phyloP scores from a whole-genome alignment of 2,113 vertebrate species.

The Lathamus discolor region DNA sequence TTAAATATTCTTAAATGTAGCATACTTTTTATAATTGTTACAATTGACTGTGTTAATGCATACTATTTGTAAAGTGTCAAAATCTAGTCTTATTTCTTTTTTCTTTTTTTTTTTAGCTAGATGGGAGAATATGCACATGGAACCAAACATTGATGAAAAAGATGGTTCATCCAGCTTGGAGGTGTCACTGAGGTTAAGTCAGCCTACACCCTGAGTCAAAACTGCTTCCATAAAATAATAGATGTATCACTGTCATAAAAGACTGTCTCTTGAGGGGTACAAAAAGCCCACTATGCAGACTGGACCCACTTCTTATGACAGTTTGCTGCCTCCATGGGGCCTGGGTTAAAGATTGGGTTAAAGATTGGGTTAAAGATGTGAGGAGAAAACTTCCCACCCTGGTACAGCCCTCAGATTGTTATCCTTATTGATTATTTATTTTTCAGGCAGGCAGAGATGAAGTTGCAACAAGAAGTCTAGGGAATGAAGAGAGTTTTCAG shows the following conservation, averaged over 20 bases:
- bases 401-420: neutral
- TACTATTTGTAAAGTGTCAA: neutral
- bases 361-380: too few relatives aligned
- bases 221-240: neutral
- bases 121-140: neutral
- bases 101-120: neutral
- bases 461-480: too few relatives aligned
- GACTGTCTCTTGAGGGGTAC: neutral
- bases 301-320: too few relatives aligned
- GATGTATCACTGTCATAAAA: neutral
- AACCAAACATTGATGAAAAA: neutral
- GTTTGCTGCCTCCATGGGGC: neutral
- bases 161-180: neutral
- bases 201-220: neutral
- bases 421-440: too few relatives aligned
- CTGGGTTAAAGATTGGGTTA: too few relatives aligned
- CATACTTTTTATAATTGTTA: neutral
- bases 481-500: too few relatives aligned
- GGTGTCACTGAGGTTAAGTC: too few relatives aligned
- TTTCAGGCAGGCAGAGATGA: too few relatives aligned
- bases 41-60: neutral
- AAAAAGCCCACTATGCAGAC: neutral
- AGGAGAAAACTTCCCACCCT: neutral
- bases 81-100: neutral
- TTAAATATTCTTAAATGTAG: neutral